Percentiles rank a stretch among this genome's conserved stretches.
phyloP scores from a whole-genome alignment of 1,140 invertebrate species.

The Drosophila bifasciata region DNA sequence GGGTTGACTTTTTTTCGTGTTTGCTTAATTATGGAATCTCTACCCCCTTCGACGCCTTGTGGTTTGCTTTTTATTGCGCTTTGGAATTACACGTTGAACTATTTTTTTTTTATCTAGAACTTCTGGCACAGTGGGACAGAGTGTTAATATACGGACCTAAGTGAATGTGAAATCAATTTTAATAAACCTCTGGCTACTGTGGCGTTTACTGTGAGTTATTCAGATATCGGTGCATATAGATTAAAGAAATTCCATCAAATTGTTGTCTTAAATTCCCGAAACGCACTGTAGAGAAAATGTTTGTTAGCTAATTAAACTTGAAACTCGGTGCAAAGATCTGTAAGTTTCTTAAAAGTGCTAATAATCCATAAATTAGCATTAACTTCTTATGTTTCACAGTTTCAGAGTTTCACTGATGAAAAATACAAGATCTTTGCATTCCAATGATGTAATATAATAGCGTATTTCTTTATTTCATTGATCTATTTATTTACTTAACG shows the following conservation, averaged over 20 bases:
- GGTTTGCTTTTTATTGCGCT: slow-evolving; percentile 57
- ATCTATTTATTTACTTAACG: neutral
- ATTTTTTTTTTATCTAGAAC: slow-evolving; percentile 40
- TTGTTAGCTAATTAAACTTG: slow-evolving; percentile 29
- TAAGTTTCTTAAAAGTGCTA: slow-evolving; percentile 15
- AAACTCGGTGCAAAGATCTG: slow-evolving; percentile 11
- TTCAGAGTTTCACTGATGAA: slow-evolving; percentile 2
- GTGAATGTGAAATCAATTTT: slow-evolving; percentile 32
- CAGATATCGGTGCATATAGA: slow-evolving; percentile 16
- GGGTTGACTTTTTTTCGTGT: slow-evolving; percentile 4
- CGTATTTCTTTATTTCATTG: neutral
- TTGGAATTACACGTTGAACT: slow-evolving; percentile 52
- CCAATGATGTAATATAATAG: too few species aligned
- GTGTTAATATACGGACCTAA: neutral
- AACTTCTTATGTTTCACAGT: slow-evolving; percentile 12
- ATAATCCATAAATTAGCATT: slow-evolving; percentile 30
- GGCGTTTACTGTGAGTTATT: slow-evolving; percentile 5
- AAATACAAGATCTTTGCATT: neutral
- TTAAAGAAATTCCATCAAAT: neutral
- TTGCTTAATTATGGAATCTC: slow-evolving; percentile 51
- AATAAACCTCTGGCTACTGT: too few species aligned
- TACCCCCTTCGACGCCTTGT: slow-evolving; percentile 21
- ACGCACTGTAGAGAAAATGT: slow-evolving; percentile 8
- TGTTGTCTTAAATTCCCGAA: neutral
- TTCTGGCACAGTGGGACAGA: slow-evolving; percentile 12